These are phyloP conservation scores for Chionodraco myersi DNA, from an alignment of 2,113 vertebrate species.

Conservation along the genomic window DNA sequence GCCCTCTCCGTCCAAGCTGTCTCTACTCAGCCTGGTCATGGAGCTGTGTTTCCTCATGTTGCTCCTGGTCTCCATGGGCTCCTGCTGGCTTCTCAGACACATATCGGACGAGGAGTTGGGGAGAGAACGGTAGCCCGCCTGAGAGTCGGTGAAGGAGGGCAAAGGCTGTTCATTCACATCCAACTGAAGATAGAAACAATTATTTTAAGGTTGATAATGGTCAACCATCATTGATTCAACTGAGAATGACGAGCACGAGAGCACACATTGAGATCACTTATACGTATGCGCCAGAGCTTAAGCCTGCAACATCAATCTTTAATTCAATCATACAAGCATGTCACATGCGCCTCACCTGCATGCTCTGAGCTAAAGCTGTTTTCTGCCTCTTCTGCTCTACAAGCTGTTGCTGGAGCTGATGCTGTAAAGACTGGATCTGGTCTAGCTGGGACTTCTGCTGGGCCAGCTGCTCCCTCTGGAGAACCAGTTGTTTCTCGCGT, in stretches of 20 bases:
- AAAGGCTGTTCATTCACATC: conserved; percentile 80
- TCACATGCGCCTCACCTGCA: conserved; percentile 51
- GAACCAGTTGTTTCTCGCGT: conserved; percentile 92
- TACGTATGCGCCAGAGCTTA: neutral
- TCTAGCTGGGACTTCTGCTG: conserved; percentile 97
- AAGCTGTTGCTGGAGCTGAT: conserved; percentile 97
- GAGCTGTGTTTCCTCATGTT: conserved; percentile 95
- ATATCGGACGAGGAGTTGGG: conserved; percentile 94
- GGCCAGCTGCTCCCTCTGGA: conserved; percentile 96
- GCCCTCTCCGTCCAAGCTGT: conserved; percentile 85
- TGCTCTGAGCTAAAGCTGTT: conserved; percentile 72
- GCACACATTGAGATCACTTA: neutral
- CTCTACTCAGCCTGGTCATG: conserved; percentile 91
- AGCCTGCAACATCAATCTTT: neutral
- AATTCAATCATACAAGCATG: neutral
- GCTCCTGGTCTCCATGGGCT: conserved; percentile 85
- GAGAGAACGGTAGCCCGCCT: conserved; percentile 85
- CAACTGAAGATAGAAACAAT: conserved; percentile 40
- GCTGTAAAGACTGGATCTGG: conserved; percentile 97
- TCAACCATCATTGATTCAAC: neutral
- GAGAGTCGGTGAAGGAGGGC: conserved; percentile 84
- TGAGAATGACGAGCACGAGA: neutral
- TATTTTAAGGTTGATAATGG: neutral
- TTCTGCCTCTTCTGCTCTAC: conserved; percentile 96
- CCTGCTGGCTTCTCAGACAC: conserved; percentile 89